Conservation (phyloP, 2,113 vertebrate species). For the Vidua chalybeata region DNA sequence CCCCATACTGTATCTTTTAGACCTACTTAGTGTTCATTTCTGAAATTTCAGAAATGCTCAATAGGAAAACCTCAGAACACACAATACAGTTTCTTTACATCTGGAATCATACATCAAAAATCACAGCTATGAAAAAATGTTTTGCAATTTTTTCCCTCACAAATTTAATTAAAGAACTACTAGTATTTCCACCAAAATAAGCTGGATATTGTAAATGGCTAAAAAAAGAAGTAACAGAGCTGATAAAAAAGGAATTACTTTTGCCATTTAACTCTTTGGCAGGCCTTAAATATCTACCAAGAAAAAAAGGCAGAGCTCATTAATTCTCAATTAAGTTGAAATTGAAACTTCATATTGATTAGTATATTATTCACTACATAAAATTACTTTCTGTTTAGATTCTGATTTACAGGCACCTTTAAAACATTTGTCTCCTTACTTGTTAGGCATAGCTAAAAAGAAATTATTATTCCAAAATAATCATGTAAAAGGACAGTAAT, state of each 20-base stretch:
- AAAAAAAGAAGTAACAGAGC: neutral
- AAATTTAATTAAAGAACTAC: neutral
- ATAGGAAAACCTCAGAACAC: slow-evolving; percentile 63
- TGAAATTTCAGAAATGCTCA: slow-evolving; percentile 73
- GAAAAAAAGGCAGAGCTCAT: neutral
- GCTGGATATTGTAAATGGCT: neutral
- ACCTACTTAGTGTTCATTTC: slow-evolving; percentile 65
- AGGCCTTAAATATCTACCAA: neutral
- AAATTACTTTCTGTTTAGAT: neutral
- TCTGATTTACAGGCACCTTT: neutral
- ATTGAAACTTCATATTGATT: neutral
- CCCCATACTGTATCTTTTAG: slow-evolving; percentile 65
- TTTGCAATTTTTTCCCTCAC: neutral
- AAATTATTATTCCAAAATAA: neutral
- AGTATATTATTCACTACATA: neutral
- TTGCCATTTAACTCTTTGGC: neutral
- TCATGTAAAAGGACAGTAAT: neutral
- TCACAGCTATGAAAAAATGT: neutral
- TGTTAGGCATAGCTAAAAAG: neutral
- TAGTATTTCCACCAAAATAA: slow-evolving; percentile 19
- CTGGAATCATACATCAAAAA: slow-evolving; percentile 67
- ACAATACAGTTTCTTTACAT: slow-evolving; percentile 56
- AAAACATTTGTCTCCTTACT: neutral
- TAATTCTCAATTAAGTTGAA: neutral
- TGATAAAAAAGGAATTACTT: neutral